Percentiles rank a stretch among this genome's conserved stretches.
phyloP scores from a whole-genome alignment of 2,113 vertebrate genomes.

The Calypte anna region DNA sequence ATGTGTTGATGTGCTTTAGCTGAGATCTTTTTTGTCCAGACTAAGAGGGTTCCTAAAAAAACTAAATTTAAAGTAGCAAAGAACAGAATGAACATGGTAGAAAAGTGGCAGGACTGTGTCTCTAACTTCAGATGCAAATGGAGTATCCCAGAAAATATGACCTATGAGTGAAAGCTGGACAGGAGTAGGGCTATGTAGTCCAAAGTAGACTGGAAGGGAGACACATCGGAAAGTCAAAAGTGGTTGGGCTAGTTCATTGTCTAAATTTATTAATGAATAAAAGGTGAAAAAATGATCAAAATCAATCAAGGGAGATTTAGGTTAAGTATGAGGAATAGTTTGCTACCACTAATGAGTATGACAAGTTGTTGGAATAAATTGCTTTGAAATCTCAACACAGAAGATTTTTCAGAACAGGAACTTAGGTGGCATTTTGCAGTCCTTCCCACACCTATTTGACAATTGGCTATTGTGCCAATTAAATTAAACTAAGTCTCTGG shows the following conservation, averaged over 20 bases:
- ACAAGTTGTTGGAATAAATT: background rate
- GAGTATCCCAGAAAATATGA: background rate
- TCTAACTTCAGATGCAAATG: background rate
- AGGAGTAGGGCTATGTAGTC: background rate
- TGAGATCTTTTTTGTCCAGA: background rate
- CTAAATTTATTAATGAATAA: background rate
- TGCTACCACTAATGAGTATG: background rate
- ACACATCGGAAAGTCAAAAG: background rate
- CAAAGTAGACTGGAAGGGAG: background rate
- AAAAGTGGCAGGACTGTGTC: background rate
- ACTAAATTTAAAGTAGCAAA: background rate
- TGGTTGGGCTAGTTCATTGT: background rate
- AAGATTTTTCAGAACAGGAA: background rate
- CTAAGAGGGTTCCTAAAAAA: background rate
- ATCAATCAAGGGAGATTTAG: background rate
- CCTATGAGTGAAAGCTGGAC: background rate
- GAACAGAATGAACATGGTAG: background rate
- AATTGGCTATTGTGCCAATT: background rate
- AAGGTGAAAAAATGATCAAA: background rate
- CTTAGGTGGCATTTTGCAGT: background rate
- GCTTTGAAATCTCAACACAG: background rate
- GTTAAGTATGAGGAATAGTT: background rate
- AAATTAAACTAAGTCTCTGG: background rate
- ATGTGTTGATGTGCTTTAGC: background rate
- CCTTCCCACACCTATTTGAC: background rate